phyloP scores from a whole-genome alignment of 2,888 invertebrate genomes.

The Venustoraphidia nigricollis region DNA sequence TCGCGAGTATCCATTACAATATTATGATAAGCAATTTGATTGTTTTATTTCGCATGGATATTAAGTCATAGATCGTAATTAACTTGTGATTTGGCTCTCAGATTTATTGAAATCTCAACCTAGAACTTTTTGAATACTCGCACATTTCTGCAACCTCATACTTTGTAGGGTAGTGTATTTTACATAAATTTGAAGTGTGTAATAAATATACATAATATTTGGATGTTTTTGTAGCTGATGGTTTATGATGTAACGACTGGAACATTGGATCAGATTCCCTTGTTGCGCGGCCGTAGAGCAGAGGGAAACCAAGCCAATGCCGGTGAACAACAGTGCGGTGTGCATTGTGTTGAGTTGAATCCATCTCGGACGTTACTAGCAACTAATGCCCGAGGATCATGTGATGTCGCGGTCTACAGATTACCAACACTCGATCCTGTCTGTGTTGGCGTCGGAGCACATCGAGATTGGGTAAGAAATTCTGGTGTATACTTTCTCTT shows the following conservation, averaged over 20 bases:
- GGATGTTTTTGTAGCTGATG: constrained; percentile 46
- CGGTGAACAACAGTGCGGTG: constrained; percentile 65
- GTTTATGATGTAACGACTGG: constrained; percentile 83
- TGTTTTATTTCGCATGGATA: too few species aligned
- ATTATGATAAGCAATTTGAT: too few species aligned
- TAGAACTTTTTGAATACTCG: too few species aligned
- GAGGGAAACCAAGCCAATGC: constrained; percentile 31
- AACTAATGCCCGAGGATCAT: constrained; percentile 82
- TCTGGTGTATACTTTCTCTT: constrained; percentile 11
- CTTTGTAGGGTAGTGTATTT: background rate
- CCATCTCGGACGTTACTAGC: constrained; percentile 81
- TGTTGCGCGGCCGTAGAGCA: constrained; percentile 50
- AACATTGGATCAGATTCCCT: constrained; percentile 78
- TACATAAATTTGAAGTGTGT: background rate
- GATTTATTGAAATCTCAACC: too few species aligned
- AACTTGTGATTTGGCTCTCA: too few species aligned
- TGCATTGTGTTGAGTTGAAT: constrained; percentile 88
- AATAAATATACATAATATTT: background rate
- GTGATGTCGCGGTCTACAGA: constrained; percentile 80
- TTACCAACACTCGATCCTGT: constrained; percentile 91
- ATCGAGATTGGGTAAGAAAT: constrained; percentile 68
- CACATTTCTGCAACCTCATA: too few species aligned
- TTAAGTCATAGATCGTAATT: too few species aligned
- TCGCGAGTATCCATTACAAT: too few species aligned
- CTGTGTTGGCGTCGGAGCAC: constrained; percentile 80